phyloP scores from a whole-genome alignment of 2,888 invertebrate species.

The Drosophila demipolita region DNA sequence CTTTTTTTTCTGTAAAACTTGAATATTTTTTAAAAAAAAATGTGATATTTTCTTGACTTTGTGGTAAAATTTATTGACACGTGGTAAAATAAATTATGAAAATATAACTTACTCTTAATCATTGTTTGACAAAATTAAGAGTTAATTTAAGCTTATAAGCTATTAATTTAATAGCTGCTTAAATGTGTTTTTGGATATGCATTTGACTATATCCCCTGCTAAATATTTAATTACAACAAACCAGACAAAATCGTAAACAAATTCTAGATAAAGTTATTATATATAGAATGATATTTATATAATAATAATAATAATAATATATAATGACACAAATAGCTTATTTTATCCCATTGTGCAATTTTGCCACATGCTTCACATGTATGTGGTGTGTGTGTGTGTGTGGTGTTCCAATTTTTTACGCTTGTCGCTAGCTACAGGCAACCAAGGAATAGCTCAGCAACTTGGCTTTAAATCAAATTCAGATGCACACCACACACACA shows the following conservation, averaged over 20 bases:
- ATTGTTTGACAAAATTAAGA: background rate
- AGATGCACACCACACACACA: conserved; percentile 33
- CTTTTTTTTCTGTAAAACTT: background rate
- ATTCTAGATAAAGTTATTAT: background rate
- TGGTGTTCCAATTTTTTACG: conserved; percentile 59
- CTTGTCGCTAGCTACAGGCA: conserved; percentile 56
- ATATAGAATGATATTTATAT: too few species aligned
- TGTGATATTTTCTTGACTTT: background rate
- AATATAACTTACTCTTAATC: background rate
- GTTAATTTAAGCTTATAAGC: background rate
- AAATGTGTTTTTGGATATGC: background rate
- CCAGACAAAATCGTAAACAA: background rate
- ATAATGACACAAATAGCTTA: background rate
- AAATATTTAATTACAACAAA: background rate
- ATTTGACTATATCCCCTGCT: background rate
- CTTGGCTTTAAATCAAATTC: conserved; percentile 77
- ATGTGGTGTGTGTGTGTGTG: conserved; percentile 8
- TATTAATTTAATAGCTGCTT: background rate
- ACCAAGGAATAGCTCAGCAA: conserved; percentile 42
- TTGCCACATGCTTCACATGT: conserved; percentile 10
- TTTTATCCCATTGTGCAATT: background rate
- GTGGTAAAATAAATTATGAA: background rate
- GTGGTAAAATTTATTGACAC: background rate
- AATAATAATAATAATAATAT: background rate
- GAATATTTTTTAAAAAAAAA: background rate